Base-by-base conservation (phyloP, 2,888 invertebrate genomes). In the Acrobasis consociella region DNA sequence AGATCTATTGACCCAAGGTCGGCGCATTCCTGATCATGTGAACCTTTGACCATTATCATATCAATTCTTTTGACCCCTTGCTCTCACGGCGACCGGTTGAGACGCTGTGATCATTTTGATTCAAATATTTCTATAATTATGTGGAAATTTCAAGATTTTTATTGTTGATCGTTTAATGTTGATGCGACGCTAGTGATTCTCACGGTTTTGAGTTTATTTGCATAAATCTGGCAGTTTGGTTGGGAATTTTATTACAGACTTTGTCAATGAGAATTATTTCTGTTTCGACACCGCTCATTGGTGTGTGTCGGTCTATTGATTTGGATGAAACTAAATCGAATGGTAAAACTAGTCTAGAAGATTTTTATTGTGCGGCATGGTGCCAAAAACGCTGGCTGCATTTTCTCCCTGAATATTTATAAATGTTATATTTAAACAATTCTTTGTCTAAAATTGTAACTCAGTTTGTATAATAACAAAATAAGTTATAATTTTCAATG, bases 61-160 rank as follows among this genome's bases (percentile, higher is more conserved):
- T 62, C 55, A 22, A 62, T 62, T 49, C 55, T 49, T 11, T n/a
- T 10, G 37, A 49, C 15, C 49, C 62, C 61, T 37, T 50, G 60
- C 42, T 85, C 88, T 81, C 87, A 87, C 85, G 85, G 56, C 67
- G 74, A 85, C 89, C 84, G 80, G 86, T 86, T 49, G 67, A 70
- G 70, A 71, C 70, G 65, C 68, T 72, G 69, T 64, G 72, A 76
- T 80, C 80, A 75, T 85, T 86, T 80, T 77, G 65, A 84, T 87
- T 84, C 67, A 81, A 80, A 83, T 82, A 74, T 77, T 75, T 77
- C 73, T 71, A 64, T 70, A 68, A 73, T 80, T 75, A 71, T 76
- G 72, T 76, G 75, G 77, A 81, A 81, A 78, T 79, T 74, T 71
- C 42, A 46, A 55, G 60, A 51, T n/a, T 42, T 55, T 42, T 64